Conservation (phyloP, 2,888 invertebrate species). For the Eilema sororculum region DNA sequence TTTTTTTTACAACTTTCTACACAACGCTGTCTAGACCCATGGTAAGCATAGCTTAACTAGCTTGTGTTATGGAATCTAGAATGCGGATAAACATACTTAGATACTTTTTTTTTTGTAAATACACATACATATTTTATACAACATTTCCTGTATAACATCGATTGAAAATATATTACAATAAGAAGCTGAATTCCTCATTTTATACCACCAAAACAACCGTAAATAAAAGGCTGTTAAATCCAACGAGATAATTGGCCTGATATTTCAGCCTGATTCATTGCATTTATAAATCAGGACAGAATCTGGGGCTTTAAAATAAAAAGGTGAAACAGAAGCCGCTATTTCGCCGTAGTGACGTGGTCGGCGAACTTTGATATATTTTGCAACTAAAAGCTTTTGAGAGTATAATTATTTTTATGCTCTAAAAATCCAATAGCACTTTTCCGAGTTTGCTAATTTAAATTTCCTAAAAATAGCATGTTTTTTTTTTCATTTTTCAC, state of each 20-base stretch:
- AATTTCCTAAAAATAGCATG: too few species aligned
- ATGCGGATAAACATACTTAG: too few species aligned
- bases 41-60: too few species aligned
- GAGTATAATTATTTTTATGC: not conserved
- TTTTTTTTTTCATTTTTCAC: too few species aligned
- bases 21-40: too few species aligned
- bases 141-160: not conserved
- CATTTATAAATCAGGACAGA: conserved; percentile 70
- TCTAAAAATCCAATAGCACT: not conserved
- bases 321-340: conserved; percentile 65
- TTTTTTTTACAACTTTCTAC: too few species aligned
- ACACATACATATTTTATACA: not conserved
- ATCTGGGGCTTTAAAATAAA: conserved; percentile 66
- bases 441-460: too few species aligned
- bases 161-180: not conserved
- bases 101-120: too few species aligned
- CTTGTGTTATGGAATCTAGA: too few species aligned
- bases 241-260: conserved; percentile 77
- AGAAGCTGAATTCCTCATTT: conserved; percentile 8
- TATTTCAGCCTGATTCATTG: conserved; percentile 78
- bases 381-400: conserved; percentile 10
- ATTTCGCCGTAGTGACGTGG: conserved; percentile 32
- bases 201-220: conserved; percentile 25
- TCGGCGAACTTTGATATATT: conserved; percentile 13
- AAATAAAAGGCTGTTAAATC: conserved; percentile 61